Percentiles rank a stretch among this genome's conserved stretches.
Evolutionary conservation across 2,113 vertebrate genomes (phyloP).

Genomic region (Austrofundulus limnaeus): DNA sequence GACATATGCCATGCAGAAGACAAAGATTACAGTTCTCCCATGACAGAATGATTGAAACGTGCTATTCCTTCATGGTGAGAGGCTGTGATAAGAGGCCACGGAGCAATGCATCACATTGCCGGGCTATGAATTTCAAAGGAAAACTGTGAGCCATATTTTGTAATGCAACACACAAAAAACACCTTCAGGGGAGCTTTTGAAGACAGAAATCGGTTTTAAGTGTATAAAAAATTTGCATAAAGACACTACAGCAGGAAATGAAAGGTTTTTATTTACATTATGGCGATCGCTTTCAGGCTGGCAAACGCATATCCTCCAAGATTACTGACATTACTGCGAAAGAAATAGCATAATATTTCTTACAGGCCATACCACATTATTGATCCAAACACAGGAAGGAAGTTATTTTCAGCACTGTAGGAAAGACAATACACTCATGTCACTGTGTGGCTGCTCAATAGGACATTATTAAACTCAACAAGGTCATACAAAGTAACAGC

Average conservation of each 20-base stretch:
- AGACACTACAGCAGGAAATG: conserved; percentile 35
- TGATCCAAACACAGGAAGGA: conserved; percentile 65
- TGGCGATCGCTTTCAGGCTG: conserved; percentile 51
- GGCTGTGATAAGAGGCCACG: conserved; percentile 56
- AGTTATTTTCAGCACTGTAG: conserved; percentile 60
- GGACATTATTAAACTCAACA: conserved; percentile 46
- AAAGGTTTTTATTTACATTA: conserved; percentile 54
- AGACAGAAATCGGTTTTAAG: conserved; percentile 28
- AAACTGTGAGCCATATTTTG: conserved; percentile 32
- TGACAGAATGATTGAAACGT: conserved; percentile 72
- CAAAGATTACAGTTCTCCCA: conserved; percentile 72
- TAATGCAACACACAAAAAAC: conserved; percentile 9
- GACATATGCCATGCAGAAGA: conserved; percentile 74
- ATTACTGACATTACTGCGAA: conserved; percentile 42
- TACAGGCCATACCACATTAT: conserved; percentile 47
- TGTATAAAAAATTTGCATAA: conserved; percentile 34
- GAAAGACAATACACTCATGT: conserved; percentile 68
- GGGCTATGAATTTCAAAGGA: conserved; percentile 37
- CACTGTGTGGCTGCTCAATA: conserved; percentile 31
- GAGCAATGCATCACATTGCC: conserved; percentile 45
- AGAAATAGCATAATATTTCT: conserved; percentile 64
- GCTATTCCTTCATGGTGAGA: conserved; percentile 58
- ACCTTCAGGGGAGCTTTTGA: conserved; percentile 3
- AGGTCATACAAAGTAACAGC: conserved; percentile 66
- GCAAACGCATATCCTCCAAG: conserved; percentile 38